A percentile compares a stretch with the other conserved stretches of the same genome.
phyloP scores from a whole-genome alignment of 2,797 vertebrate species.

The Anas georgica region DNA sequence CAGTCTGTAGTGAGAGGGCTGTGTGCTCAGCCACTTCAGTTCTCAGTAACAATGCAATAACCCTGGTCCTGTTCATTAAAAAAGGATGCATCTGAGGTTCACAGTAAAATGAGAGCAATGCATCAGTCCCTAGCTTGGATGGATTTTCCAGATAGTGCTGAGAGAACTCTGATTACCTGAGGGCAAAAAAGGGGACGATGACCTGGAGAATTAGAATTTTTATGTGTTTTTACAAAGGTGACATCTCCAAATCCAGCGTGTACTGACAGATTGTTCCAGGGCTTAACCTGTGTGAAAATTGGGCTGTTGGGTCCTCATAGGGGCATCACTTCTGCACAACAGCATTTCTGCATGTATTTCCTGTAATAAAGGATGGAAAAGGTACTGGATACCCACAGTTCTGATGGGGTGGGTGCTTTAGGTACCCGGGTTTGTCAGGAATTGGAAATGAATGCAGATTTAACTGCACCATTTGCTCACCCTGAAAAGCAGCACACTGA shows the following conservation, averaged over 20 bases:
- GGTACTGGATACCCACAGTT: background rate
- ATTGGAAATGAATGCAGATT: background rate
- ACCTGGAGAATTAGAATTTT: background rate
- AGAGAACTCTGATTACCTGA: background rate
- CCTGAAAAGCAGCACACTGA: background rate
- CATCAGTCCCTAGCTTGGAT: background rate
- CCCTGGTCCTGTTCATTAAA: background rate
- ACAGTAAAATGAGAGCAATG: background rate
- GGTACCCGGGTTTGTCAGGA: background rate
- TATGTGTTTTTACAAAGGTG: background rate
- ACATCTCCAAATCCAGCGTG: background rate
- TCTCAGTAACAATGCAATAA: background rate
- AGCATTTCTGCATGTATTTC: background rate
- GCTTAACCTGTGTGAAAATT: background rate
- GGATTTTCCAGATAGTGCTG: background rate
- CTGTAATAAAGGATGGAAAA: background rate
- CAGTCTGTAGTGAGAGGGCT: background rate
- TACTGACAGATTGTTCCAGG: background rate
- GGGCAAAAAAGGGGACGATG: background rate
- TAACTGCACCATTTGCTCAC: background rate
- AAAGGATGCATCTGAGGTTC: background rate
- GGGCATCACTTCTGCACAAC: no score
- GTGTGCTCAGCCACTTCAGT: background rate
- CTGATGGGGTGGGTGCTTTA: background rate
- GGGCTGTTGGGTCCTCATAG: background rate